phyloP scores from a whole-genome alignment of 2,797 vertebrate species.

The Heliangelus exortis region DNA sequence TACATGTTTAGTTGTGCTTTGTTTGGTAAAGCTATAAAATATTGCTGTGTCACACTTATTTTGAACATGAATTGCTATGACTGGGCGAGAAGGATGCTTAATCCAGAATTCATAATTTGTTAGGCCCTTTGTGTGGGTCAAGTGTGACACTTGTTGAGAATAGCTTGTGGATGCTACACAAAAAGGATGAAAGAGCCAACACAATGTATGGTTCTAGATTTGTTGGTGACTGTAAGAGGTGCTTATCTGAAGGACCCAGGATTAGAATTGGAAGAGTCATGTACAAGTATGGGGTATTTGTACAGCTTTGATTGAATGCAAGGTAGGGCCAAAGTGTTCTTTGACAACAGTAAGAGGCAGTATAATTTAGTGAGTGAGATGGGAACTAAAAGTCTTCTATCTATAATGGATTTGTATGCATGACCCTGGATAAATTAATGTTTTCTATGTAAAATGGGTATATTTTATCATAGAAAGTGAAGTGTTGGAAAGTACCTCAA shows the following conservation, averaged over 20 bases:
- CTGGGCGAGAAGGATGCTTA: not conserved
- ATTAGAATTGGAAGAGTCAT: not conserved
- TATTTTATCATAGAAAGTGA: not conserved
- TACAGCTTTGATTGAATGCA: not conserved
- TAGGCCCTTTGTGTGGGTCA: constrained; percentile 33
- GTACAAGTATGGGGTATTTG: not conserved
- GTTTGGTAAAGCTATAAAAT: not conserved
- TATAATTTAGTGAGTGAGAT: not conserved
- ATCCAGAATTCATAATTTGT: not conserved
- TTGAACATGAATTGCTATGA: fast-evolving
- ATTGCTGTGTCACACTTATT: not conserved
- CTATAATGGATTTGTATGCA: not conserved
- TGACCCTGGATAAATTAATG: not conserved
- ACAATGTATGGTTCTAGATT: not conserved
- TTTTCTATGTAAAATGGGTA: not conserved
- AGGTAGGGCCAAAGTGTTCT: not conserved
- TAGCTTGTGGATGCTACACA: not conserved
- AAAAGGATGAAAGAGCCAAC: not conserved
- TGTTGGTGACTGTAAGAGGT: not conserved
- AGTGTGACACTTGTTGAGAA: constrained; percentile 1
- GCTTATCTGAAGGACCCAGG: not conserved
- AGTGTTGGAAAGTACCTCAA: too few relatives aligned
- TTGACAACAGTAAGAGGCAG: not conserved
- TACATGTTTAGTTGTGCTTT: not conserved
- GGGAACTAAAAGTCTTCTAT: not conserved